Conservation (phyloP, 2,797 vertebrate genomes). For the Crocodylus rhombifer region DNA sequence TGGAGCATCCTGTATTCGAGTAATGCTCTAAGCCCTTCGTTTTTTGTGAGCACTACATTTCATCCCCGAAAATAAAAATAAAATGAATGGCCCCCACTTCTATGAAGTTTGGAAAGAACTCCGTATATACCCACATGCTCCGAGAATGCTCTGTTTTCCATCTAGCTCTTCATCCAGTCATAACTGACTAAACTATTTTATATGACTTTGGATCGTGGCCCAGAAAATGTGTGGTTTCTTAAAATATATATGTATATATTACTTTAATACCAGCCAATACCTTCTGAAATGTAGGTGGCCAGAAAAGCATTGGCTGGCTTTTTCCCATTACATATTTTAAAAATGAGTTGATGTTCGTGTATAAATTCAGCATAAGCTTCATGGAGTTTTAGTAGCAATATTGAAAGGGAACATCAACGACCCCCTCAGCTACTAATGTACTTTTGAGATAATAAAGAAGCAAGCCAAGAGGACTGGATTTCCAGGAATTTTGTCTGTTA, state of each 20-base stretch:
- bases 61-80: slow-evolving; percentile 36
- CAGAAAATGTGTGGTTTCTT: slow-evolving; percentile 70
- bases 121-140: slow-evolving; percentile 12
- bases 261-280: slow-evolving; percentile 54
- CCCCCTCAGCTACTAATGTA: slow-evolving; percentile 17
- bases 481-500: slow-evolving; percentile 46
- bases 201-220: slow-evolving; percentile 63
- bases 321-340: slow-evolving; percentile 58
- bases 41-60: slow-evolving; percentile 20
- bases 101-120: slow-evolving; percentile 49
- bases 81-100: slow-evolving; percentile 39
- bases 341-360: slow-evolving; percentile 40
- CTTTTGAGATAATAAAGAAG: slow-evolving; percentile 41
- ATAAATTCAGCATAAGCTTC: slow-evolving; percentile 47
- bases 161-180: slow-evolving; percentile 46
- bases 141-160: slow-evolving; percentile 64
- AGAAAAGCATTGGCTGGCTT: slow-evolving; percentile 49
- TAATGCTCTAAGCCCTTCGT: neutral
- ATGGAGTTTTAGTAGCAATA: slow-evolving; percentile 23
- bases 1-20: fast-evolving
- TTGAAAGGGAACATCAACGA: slow-evolving; percentile 59
- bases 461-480: slow-evolving; percentile 10
- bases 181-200: slow-evolving; percentile 54
- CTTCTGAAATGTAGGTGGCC: slow-evolving; percentile 64
- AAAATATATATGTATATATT: slow-evolving; percentile 56